Evolutionary conservation across 2,113 vertebrate species (phyloP).

Genomic region (Pterocles orientalis): DNA sequence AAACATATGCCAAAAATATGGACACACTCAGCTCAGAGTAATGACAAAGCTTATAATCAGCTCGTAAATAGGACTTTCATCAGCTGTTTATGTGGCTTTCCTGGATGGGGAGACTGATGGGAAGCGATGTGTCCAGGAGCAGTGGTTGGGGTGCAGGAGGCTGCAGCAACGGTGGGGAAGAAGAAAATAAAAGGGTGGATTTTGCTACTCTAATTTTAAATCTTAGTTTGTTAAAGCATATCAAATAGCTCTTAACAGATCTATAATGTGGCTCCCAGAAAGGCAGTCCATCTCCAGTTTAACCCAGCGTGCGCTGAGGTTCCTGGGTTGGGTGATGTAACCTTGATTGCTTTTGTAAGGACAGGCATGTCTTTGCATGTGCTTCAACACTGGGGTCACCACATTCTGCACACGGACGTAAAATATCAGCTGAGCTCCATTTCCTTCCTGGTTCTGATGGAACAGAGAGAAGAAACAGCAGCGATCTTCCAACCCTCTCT

Average conservation of each 20-base stretch:
- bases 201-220: background rate
- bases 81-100: background rate
- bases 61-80: background rate
- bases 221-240: background rate
- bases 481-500: background rate
- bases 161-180: background rate
- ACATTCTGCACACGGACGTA: background rate
- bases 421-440: background rate
- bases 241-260: background rate
- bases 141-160: background rate
- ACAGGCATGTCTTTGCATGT: background rate
- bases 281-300: background rate
- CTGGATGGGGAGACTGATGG: background rate
- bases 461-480: slow-evolving; percentile 4
- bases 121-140: background rate
- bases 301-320: background rate
- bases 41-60: background rate
- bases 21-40: background rate
- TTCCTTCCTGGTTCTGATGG: slow-evolving; percentile 20
- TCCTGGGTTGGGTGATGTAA: background rate
- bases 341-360: background rate
- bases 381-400: background rate
- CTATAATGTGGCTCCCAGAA: background rate
- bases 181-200: background rate
- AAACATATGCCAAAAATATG: background rate